A percentile compares a stretch with the other conserved stretches of the same genome.
Evolutionary conservation across 2,888 invertebrate species (phyloP).

Genomic region (Aproaerema taeniolella): DNA sequence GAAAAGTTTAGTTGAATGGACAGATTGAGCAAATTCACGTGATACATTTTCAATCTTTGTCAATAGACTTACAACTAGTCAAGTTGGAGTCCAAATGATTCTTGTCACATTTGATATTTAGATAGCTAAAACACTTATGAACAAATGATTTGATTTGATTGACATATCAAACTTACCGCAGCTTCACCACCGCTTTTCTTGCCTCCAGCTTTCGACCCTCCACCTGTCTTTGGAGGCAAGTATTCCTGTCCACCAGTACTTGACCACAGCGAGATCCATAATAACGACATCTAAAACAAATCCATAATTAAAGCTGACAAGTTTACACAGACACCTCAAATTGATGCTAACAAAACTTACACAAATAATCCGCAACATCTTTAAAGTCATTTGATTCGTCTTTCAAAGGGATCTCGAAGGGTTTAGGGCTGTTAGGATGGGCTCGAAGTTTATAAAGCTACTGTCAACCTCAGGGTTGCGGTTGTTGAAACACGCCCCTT

Average conservation of each 20-base stretch:
- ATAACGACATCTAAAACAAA: slow-evolving; percentile 40
- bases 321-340: no score
- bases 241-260: slow-evolving; percentile 61
- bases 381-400: slow-evolving; percentile 25
- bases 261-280: slow-evolving; percentile 54
- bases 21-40: no score
- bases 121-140: no score
- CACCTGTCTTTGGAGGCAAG: slow-evolving; percentile 67
- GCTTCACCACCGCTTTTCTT: slow-evolving; percentile 14
- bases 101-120: no score
- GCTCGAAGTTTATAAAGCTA: slow-evolving; percentile 47
- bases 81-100: no score
- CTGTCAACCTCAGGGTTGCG: slow-evolving; percentile 37
- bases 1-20: no score
- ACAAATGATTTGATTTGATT: no score
- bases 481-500: slow-evolving; percentile 40
- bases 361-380: slow-evolving; percentile 55
- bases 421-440: slow-evolving; percentile 32
- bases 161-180: slow-evolving; percentile 1
- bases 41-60: no score
- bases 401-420: slow-evolving; percentile 26
- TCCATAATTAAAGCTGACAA: no score
- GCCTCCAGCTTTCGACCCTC: slow-evolving; percentile 23
- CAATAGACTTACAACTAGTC: no score
- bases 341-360: no score